Base-by-base conservation (phyloP, 2,113 vertebrate genomes). In the Rissa tridactyla region DNA sequence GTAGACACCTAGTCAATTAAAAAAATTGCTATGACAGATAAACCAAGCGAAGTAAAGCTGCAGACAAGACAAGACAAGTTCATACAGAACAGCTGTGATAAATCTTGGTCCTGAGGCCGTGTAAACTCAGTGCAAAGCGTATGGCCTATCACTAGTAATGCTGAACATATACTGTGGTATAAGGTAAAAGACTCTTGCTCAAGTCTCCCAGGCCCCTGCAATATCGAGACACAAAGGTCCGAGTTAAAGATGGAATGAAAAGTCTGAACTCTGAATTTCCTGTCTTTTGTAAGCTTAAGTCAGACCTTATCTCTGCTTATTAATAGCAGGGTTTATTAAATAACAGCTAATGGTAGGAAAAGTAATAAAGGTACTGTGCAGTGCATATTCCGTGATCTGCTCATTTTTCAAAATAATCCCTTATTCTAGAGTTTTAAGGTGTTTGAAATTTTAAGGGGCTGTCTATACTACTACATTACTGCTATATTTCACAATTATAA, bases 221-320 rank as follows among this genome's bases (percentile, higher is more conserved):
- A 65, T 88, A 84, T 34, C n/a, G 19, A 42, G 73, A 82, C 11
- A 44, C 18, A 70, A 32, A 71, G 9, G 11, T 52, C 10, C 47
- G 23, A 91, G 29, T 72, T 46, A 86, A 84, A 42, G 68, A 62
- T 11, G 14, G 49, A 90, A 88, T 76, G 40, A 76, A 86, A 83
- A 19, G 5, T 71, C 54, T 92, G 78, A 92, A 66, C 21, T 86
- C n/a, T 68, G 49, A 70, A 76, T 85, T 91, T 95, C 75, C 47
- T 77, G 68, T 32, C 32, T 88, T 87, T 92, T 81, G 10, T 92
- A 55, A 81, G 20, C 54, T 92, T 94, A 95, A 95, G 26, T 92
- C 76, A 84, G 64, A 52, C n/a, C 3, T 89, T 95, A 66, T 70
- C 38, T 92, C 27, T 80, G n/a, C 30, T 78, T 89, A 92, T 78